These are phyloP conservation scores for Podargus strigoides DNA, from an alignment of 2,797 vertebrate species.

Conservation along the genomic window DNA sequence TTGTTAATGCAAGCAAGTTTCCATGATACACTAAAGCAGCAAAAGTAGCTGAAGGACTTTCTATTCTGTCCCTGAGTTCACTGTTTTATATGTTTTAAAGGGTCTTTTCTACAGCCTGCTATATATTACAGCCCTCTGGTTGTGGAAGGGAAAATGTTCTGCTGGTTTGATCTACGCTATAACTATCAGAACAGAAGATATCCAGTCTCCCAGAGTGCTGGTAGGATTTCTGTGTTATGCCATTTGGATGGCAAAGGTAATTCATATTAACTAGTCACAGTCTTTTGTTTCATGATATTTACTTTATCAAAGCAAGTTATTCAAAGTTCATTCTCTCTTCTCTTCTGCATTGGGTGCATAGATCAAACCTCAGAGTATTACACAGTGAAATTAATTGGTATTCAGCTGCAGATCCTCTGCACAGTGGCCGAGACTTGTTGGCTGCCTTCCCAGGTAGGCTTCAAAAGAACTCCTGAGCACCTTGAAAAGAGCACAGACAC, in stretches of 20 bases:
- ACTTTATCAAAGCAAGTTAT: not conserved
- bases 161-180: not conserved
- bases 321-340: not conserved
- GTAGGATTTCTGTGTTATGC: not conserved
- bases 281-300: not conserved
- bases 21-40: not conserved
- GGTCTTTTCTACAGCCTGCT: not conserved
- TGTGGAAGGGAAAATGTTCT: not conserved
- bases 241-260: not conserved
- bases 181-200: not conserved
- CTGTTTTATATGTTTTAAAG: not conserved
- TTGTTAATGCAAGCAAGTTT: not conserved
- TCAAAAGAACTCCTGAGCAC: not conserved
- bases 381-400: not conserved
- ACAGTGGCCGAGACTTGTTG: not conserved
- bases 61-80: not conserved
- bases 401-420: not conserved
- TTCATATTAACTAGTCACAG: not conserved
- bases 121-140: not conserved
- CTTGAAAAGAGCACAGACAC: not conserved
- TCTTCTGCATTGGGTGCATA: not conserved
- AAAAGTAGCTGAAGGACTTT: not conserved
- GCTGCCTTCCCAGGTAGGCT: slow-evolving; percentile 14
- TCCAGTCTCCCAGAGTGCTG: not conserved
- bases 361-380: not conserved